Conservation (phyloP, 2,797 vertebrate genomes). For the Cuniculus paca region DNA sequence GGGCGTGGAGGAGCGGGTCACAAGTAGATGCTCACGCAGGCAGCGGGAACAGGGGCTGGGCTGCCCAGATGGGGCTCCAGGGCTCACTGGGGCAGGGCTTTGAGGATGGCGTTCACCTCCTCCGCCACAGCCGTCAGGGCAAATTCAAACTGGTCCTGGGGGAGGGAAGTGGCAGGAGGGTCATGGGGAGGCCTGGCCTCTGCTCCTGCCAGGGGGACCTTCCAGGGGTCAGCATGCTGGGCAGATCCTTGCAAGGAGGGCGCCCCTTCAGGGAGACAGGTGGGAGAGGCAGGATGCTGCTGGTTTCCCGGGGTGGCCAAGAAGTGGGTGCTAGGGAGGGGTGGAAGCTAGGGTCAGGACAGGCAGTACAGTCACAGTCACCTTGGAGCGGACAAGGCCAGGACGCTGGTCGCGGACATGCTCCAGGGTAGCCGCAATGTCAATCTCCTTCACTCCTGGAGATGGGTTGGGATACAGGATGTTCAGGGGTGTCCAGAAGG, state of each 20-base stretch:
- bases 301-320: not conserved
- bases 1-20: not conserved
- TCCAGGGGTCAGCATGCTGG: too few species aligned
- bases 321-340: not conserved
- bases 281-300: not conserved
- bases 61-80: not conserved
- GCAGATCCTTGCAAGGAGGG: not conserved
- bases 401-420: constrained; percentile 97
- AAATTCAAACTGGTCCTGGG: constrained; percentile 98
- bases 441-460: constrained; percentile 98
- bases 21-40: constrained; percentile 62
- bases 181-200: not conserved
- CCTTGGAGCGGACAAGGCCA: constrained; percentile 97
- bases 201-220: not conserved
- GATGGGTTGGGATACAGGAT: not conserved
- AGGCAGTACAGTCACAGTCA: constrained; percentile 83
- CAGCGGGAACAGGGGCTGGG: not conserved
- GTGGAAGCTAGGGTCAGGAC: not conserved
- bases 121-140: constrained; percentile 97
- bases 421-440: constrained; percentile 97
- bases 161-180: constrained; percentile 25
- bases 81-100: constrained; percentile 96
- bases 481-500: not conserved
- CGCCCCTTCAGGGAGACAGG: not conserved
- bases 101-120: constrained; percentile 98